Base-by-base conservation (phyloP, 2,113 vertebrate genomes). In the Prionailurus viverrinus region DNA sequence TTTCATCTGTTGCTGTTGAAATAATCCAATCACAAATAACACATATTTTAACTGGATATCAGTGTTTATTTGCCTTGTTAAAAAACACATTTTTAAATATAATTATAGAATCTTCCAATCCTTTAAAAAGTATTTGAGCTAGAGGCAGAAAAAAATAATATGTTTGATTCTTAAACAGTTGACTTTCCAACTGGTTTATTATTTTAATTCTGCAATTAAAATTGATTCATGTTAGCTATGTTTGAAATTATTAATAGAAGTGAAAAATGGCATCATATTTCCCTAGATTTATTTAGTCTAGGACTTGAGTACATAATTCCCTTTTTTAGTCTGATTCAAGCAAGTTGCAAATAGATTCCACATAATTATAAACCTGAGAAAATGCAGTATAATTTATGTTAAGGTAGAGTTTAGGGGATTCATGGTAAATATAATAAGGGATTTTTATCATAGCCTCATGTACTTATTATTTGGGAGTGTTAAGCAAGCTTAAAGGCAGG, bases 191-290 rank as follows among this genome's bases (percentile, higher is more conserved):
- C 8, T 79, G 3, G 33, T 29, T 94, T 58, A 36, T 74, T 80
- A 91, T 93, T 85, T 78, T 36, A 91, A 27, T 61, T 86, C 39
- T 66, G 27, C 83, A 96, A 91, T 92, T 83, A 95, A 94, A 94
- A 91, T 41, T 63, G 68, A 83, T 89, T 65, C 11, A 55, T 76
- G 53, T 92, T 80, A 74, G 11, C 33, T 93, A 51, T 81, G 19
- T 55, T 89, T 14, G 23, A 58, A 66, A 83, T 93, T 97, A 92
- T 53, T 69, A 88, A 21, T n/a, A 96, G 23, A 93, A 73, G 68
- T 84, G 45, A 48, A 94, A 97, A 92, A 55, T n/a, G 8, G 4
- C 33, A 94, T 94, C 45, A 79, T 39, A 5, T 84, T 96, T 66
- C 58, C 27, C 36, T 71, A 53, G 18, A 92, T 69, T 73, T 82